These are phyloP conservation scores for Ptyas mucosa DNA, from an alignment of 2,113 vertebrate genomes.

Conservation along the genomic window DNA sequence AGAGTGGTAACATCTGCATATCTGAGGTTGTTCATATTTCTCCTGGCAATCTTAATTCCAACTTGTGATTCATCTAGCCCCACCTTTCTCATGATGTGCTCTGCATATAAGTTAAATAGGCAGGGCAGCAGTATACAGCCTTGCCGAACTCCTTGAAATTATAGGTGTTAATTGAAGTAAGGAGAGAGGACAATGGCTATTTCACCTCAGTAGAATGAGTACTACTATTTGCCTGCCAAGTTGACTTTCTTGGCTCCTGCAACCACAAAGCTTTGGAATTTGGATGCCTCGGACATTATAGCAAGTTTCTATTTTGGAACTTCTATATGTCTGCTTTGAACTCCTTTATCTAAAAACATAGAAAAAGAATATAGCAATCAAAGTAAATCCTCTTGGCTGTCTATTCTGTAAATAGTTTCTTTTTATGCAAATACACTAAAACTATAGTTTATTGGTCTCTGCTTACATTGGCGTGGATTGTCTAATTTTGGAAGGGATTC, in stretches of 20 bases:
- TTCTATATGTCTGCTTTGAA: not conserved
- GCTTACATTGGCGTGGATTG: not conserved
- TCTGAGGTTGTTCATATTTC: too few species aligned
- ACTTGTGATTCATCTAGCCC: too few species aligned
- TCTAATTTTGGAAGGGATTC: not conserved
- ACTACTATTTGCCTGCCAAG: not conserved
- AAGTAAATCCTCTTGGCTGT: not conserved
- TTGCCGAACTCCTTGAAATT: too few species aligned
- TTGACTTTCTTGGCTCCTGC: not conserved
- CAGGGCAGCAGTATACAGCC: too few species aligned
- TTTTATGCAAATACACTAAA: not conserved
- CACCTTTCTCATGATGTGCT: too few species aligned
- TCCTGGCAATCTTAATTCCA: too few species aligned
- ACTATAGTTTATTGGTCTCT: not conserved
- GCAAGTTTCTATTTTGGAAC: not conserved
- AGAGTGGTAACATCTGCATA: too few species aligned
- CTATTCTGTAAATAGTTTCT: not conserved
- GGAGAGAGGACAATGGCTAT: not conserved
- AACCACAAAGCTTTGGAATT: not conserved
- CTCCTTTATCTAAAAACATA: not conserved
- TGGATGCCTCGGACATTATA: not conserved
- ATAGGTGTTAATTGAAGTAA: not conserved
- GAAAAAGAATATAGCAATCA: not conserved
- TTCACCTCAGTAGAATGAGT: not conserved
- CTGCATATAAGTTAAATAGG: too few species aligned